Evolutionary conservation across 2,888 invertebrate species (phyloP).

Genomic region (Panzeria rudis): DNA sequence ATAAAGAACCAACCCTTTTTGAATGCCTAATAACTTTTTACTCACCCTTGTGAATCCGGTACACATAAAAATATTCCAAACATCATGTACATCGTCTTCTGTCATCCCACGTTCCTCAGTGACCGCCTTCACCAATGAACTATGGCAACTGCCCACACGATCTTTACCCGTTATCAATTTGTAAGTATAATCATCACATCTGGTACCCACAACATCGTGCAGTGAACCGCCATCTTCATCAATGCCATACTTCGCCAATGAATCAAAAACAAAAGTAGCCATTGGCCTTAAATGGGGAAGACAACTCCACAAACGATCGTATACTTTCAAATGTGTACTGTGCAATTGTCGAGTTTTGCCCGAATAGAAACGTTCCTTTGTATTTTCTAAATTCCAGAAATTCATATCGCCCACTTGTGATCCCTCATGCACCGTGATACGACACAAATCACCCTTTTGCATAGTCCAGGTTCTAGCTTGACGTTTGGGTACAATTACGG

Average conservation of each 20-base stretch:
- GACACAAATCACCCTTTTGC: slow-evolving; percentile 83
- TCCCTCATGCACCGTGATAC: slow-evolving; percentile 83
- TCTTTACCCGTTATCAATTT: slow-evolving; percentile 84
- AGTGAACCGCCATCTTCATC: slow-evolving; percentile 84
- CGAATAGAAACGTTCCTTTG: slow-evolving; percentile 83
- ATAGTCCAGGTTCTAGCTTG: slow-evolving; percentile 83
- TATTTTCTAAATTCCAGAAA: slow-evolving; percentile 84
- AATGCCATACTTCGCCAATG: slow-evolving; percentile 83
- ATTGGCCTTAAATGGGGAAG: slow-evolving; percentile 84
- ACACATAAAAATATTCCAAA: slow-evolving; percentile 85
- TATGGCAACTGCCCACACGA: slow-evolving; percentile 83
- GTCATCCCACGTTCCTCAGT: slow-evolving; percentile 80
- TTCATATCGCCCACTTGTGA: slow-evolving; percentile 84
- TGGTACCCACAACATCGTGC: slow-evolving; percentile 84
- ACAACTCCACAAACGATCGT: slow-evolving; percentile 84
- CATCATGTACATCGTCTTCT: slow-evolving; percentile 85
- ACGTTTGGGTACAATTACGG: slow-evolving; percentile 81
- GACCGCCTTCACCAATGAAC: slow-evolving; percentile 83
- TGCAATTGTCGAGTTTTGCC: slow-evolving; percentile 85
- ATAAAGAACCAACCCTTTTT: too few relatives aligned
- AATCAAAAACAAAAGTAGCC: slow-evolving; percentile 84
- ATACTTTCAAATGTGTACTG: slow-evolving; percentile 83
- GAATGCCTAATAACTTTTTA: background rate
- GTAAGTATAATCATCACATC: slow-evolving; percentile 85
- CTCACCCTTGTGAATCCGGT: slow-evolving; percentile 83